Percentiles rank a stretch among this genome's conserved stretches.
Conservation (phyloP, 23 tunicate genomes). For the Styela clava region DNA sequence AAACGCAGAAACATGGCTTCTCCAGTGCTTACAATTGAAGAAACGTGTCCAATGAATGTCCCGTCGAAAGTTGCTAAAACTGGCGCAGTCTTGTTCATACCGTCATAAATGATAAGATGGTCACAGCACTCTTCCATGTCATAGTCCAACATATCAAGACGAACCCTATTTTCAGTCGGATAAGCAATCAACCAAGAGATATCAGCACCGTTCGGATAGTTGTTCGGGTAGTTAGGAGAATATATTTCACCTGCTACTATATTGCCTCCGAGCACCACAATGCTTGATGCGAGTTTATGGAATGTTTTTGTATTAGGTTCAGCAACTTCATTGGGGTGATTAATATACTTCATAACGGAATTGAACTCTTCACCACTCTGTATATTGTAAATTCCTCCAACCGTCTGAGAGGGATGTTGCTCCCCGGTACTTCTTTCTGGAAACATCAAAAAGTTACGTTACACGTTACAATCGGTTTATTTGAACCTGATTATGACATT, state of each 20-base stretch:
- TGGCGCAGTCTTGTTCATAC: not conserved
- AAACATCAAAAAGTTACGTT: not conserved
- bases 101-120: slow-evolving; percentile 20
- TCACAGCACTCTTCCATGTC: slow-evolving; percentile 16
- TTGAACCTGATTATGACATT: not conserved
- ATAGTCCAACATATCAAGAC: not conserved
- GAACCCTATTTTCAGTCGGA: not conserved
- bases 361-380: not conserved
- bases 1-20: slow-evolving; percentile 22
- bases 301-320: slow-evolving; percentile 3
- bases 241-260: not conserved
- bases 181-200: slow-evolving; percentile 6
- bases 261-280: not conserved
- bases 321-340: slow-evolving; percentile 2
- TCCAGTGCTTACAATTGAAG: not conserved
- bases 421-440: slow-evolving; percentile 9
- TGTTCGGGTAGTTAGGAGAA: slow-evolving; percentile 4
- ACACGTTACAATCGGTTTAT: not conserved
- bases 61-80: slow-evolving; percentile 5
- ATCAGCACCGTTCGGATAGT: slow-evolving; percentile 21
- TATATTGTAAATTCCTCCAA: not conserved
- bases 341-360: slow-evolving; percentile 5
- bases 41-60: not conserved
- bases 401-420: not conserved
- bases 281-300: slow-evolving; percentile 10